Percentiles rank a stretch among this genome's conserved stretches.
Evolutionary conservation across 2,888 invertebrate genomes (phyloP).

Genomic region (Harpagoxenus sublaevis): DNA sequence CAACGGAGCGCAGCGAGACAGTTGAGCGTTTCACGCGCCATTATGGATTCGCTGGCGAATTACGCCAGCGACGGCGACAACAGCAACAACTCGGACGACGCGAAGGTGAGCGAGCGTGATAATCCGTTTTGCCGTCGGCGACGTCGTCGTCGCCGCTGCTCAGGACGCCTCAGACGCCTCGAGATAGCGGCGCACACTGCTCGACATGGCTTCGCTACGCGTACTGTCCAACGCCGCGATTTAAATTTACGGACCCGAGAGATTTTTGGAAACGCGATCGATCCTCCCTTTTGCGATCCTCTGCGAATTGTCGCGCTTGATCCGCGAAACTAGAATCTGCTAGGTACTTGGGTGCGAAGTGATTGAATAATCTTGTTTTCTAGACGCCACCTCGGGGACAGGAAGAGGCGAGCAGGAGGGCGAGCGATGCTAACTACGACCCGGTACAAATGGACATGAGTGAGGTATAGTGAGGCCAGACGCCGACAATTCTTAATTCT

Average conservation of each 20-base stretch:
- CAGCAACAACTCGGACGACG: slow-evolving; percentile 83
- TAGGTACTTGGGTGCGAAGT: background rate
- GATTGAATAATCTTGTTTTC: slow-evolving; percentile 51
- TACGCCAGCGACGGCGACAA: slow-evolving; percentile 94
- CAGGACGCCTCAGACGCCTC: slow-evolving; percentile 52
- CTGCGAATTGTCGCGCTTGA: background rate
- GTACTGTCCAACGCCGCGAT: background rate
- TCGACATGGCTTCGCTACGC: slow-evolving; percentile 64
- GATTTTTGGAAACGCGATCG: background rate
- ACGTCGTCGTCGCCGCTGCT: no score
- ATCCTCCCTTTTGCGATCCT: no score
- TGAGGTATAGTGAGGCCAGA: slow-evolving; percentile 87
- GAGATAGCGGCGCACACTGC: slow-evolving; percentile 44
- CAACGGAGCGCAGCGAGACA: slow-evolving; percentile 53
- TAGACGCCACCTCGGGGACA: slow-evolving; percentile 75
- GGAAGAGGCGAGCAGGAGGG: slow-evolving; percentile 80
- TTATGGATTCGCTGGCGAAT: slow-evolving; percentile 92
- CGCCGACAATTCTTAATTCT: slow-evolving; percentile 58
- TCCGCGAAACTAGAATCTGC: background rate
- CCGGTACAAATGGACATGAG: slow-evolving; percentile 93
- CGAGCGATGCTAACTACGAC: slow-evolving; percentile 91
- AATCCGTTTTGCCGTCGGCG: background rate
- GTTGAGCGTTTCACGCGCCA: slow-evolving; percentile 65
- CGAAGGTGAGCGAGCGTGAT: slow-evolving; percentile 77
- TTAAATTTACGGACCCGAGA: no score